phyloP scores from a whole-genome alignment of 1,140 invertebrate species.

The Pantala flavescens region DNA sequence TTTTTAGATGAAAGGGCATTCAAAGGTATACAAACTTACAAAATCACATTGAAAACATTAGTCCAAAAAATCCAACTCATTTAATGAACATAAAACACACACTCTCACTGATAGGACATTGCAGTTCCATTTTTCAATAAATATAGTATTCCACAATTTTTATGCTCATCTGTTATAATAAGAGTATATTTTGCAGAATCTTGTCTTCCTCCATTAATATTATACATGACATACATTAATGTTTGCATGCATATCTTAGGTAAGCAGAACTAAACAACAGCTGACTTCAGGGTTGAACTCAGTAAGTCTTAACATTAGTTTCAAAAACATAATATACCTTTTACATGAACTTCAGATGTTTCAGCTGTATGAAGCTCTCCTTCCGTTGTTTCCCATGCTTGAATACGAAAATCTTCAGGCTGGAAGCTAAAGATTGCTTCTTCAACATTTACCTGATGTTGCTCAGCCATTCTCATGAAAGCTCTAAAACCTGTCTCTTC shows the following conservation, averaged over 20 bases:
- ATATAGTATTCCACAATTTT: too few relatives aligned
- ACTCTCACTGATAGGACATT: too few relatives aligned
- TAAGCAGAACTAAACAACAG: too few relatives aligned
- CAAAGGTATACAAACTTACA: neutral
- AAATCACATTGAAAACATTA: neutral
- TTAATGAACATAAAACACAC: too few relatives aligned
- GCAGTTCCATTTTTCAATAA: too few relatives aligned
- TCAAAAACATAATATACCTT: conserved; percentile 20
- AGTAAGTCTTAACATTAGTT: too few relatives aligned
- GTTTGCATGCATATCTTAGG: too few relatives aligned
- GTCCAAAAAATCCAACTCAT: neutral
- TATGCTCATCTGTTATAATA: too few relatives aligned
- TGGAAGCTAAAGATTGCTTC: conserved; percentile 69
- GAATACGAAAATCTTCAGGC: conserved; percentile 67
- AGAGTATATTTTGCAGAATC: too few relatives aligned
- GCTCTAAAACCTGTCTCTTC: conserved; percentile 67
- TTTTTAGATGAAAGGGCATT: conserved; percentile 12
- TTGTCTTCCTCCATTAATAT: too few relatives aligned
- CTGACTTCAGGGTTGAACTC: too few relatives aligned
- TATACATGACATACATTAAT: too few relatives aligned
- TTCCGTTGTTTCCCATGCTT: conserved; percentile 62
- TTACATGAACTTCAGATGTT: conserved; percentile 23
- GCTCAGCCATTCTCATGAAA: conserved; percentile 72
- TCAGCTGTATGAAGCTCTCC: conserved; percentile 23
- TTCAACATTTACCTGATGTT: conserved; percentile 66